These are phyloP conservation scores for Scaptomyza caliginosa DNA, from an alignment of 2,888 invertebrate species.

Conservation along the genomic window DNA sequence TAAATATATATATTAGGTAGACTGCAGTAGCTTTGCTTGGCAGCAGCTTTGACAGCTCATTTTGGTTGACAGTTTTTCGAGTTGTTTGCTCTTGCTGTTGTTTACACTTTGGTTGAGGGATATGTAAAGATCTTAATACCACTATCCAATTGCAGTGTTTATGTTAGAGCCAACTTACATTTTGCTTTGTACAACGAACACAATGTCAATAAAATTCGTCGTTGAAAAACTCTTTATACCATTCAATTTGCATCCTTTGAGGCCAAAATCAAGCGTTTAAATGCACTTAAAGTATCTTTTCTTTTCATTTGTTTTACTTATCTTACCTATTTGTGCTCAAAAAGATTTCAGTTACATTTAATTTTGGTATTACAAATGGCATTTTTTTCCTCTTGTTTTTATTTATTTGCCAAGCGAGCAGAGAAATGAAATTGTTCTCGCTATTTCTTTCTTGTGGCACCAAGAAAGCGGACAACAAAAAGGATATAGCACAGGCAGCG, in stretches of 20 bases:
- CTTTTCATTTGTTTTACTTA: background rate
- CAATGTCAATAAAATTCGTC: too few species aligned
- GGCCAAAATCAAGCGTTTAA: too few species aligned
- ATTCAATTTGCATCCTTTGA: too few species aligned
- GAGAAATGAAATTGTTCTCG: background rate
- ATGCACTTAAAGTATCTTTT: too few species aligned
- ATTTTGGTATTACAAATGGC: constrained; percentile 3
- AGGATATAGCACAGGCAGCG: too few species aligned
- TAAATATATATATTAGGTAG: constrained; percentile 54
- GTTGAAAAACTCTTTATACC: too few species aligned
- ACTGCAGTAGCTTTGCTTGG: constrained; percentile 41
- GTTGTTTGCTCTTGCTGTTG: background rate
- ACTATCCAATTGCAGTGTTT: constrained; percentile 12
- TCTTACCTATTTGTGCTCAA: background rate
- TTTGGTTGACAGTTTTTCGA: constrained; percentile 1
- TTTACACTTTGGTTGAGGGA: background rate
- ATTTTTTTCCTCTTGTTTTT: background rate
- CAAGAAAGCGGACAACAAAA: background rate
- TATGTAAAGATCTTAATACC: constrained; percentile 1
- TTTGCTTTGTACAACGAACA: too few species aligned
- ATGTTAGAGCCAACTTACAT: constrained; percentile 8
- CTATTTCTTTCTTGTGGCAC: background rate
- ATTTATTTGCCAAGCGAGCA: background rate
- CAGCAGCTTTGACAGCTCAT: constrained; percentile 48
- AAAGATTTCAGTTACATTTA: background rate